Percentiles rank a stretch among this genome's conserved stretches.
These are phyloP conservation scores for Junonia oenone DNA, from an alignment of 2,888 invertebrate species.

Conservation along the genomic window DNA sequence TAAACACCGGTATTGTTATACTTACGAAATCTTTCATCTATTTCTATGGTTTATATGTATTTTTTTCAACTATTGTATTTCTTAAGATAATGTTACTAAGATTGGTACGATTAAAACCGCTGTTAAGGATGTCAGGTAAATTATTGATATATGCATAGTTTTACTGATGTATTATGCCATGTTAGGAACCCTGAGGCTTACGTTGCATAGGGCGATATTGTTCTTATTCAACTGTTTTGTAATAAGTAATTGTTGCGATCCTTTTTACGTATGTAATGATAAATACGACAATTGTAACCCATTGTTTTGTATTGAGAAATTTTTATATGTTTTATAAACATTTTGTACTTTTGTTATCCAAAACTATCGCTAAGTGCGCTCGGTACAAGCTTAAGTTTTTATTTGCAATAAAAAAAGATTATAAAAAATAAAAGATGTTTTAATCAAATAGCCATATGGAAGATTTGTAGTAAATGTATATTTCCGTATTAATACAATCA, in stretches of 20 bases:
- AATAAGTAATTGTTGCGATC: background rate
- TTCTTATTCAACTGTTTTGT: background rate
- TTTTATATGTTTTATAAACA: slow-evolving; percentile 37
- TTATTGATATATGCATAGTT: background rate
- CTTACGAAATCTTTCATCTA: background rate
- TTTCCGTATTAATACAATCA: slow-evolving; percentile 75
- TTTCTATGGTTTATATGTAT: background rate
- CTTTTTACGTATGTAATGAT: background rate
- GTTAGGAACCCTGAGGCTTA: background rate
- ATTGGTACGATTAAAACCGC: background rate
- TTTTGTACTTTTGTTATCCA: slow-evolving; percentile 40
- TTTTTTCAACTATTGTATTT: background rate
- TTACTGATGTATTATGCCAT: background rate
- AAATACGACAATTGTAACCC: background rate
- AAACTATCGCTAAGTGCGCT: slow-evolving; percentile 40
- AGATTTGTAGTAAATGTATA: slow-evolving; percentile 79
- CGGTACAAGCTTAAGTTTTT: slow-evolving; percentile 54
- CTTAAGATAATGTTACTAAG: background rate
- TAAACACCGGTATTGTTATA: background rate
- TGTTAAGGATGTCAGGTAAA: background rate
- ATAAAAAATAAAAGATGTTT: slow-evolving; percentile 31
- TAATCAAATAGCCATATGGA: slow-evolving; percentile 54
- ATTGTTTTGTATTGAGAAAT: slow-evolving; percentile 23
- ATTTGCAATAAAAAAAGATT: slow-evolving; percentile 61
- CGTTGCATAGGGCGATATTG: background rate